Base-by-base conservation (phyloP, 2,797 vertebrate species). In the Yasuhikotakia modesta region DNA sequence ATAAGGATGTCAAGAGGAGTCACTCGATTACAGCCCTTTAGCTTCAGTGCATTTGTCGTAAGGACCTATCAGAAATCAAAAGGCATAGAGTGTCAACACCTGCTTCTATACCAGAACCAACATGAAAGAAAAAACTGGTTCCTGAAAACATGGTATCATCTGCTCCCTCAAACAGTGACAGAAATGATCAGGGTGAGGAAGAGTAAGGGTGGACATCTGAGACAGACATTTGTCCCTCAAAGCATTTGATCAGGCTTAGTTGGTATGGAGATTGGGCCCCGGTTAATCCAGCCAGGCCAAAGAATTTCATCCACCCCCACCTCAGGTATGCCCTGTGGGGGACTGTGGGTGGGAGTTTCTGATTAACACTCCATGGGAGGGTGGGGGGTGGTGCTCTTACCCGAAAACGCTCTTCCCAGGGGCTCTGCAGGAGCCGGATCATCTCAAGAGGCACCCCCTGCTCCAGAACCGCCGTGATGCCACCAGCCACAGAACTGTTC, bases 371-470 rank as follows among this genome's bases (percentile, higher is more conserved):
- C 71, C 32, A 65, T 35, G 70, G 79, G 82, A 81, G 79, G 72
- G 50, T 21, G 70, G 76, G 79, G 73, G 81, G 58, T 27, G 63
- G 81, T 87, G 87, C 84, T 81, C 93, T 93, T 92, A 97, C 96
- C 93, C 95, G 94, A 91, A 97, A 97, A 87, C 96, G 90, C 87
- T 97, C 95, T 86, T 97, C 96, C 96, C 96, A 97, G 87, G 95
- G 94, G 85, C 94, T 96, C 92, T 97, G 96, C 75, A 97, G 93
- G 84, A 97, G 94, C 91, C 95, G 94, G 90, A 97, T 96, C 95
- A 97, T 97, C 92, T 96, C 94, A 80, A 97, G 91, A 60, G 96
- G 95, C 76, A 87, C 87, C 78, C 96, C 96, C 83, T 95, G 93
- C 88, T 97, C 96, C 90, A 96, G 86, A 84, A 95, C 94, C 14